A percentile compares a stretch with the other conserved stretches of the same genome.
phyloP scores from a whole-genome alignment of 2,888 invertebrate genomes.

The Rhorus exstirpatorius region DNA sequence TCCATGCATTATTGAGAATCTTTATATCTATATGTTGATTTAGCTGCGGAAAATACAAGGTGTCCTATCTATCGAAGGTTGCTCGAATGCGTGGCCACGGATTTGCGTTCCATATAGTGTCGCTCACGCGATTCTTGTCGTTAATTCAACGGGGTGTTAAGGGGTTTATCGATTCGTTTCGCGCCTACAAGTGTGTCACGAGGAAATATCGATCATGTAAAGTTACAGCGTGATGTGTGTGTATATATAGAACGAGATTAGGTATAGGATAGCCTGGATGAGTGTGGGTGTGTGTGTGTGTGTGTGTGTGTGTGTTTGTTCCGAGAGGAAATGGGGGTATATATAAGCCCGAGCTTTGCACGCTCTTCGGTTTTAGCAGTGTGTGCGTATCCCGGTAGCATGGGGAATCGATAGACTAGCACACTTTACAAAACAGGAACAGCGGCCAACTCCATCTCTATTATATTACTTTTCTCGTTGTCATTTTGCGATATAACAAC shows the following conservation, averaged over 20 bases:
- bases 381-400: slow-evolving; percentile 28
- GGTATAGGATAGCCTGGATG: not conserved
- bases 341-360: slow-evolving; percentile 43
- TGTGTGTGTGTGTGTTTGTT: slow-evolving; percentile 5
- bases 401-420: slow-evolving; percentile 66
- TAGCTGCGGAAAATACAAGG: too few species aligned
- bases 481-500: not conserved
- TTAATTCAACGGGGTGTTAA: slow-evolving; percentile 1
- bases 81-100: not conserved
- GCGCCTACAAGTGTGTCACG: slow-evolving; percentile 38
- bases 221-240: not conserved
- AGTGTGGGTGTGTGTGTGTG: too few species aligned
- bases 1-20: not conserved
- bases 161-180: slow-evolving; percentile 28
- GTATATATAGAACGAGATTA: slow-evolving; percentile 7
- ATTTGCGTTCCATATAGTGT: slow-evolving; percentile 17
- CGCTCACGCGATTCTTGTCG: slow-evolving; percentile 9
- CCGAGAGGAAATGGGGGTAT: slow-evolving; percentile 13
- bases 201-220: slow-evolving; percentile 42
- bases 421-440: slow-evolving; percentile 72
- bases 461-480: slow-evolving; percentile 13
- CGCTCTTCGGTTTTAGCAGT: slow-evolving; percentile 4
- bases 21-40: not conserved
- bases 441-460: slow-evolving; percentile 31
- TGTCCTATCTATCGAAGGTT: too few species aligned